Evolutionary conservation across 2,113 vertebrate genomes (phyloP).

Genomic region (Entelurus aequoreus): DNA sequence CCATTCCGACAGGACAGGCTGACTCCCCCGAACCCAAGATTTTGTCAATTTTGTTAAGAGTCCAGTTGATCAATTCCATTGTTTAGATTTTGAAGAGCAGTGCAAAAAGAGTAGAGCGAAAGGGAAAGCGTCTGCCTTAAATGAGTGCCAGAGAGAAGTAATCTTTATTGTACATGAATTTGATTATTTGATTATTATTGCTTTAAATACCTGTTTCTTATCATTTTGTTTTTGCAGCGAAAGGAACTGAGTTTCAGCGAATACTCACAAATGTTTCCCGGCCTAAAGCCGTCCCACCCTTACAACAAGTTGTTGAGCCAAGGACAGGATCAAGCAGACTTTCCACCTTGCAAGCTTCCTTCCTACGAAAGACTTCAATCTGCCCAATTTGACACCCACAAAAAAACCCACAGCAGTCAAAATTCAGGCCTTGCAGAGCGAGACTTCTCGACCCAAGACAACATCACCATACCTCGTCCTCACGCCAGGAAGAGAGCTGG

Average conservation of each 20-base stretch:
- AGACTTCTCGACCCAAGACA: slow-evolving; percentile 50
- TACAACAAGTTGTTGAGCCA: slow-evolving; percentile 85
- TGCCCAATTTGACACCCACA: slow-evolving; percentile 47
- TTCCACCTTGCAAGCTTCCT: slow-evolving; percentile 65
- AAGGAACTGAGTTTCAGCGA: slow-evolving; percentile 77
- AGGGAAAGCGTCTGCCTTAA: too few species aligned
- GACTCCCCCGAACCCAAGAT: too few species aligned
- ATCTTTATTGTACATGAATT: too few species aligned
- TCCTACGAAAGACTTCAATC: slow-evolving; percentile 62
- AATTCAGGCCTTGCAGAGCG: slow-evolving; percentile 15
- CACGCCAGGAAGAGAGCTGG: slow-evolving; percentile 90
- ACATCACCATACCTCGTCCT: slow-evolving; percentile 89
- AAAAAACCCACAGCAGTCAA: slow-evolving; percentile 56
- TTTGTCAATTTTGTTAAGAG: too few species aligned
- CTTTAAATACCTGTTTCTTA: too few species aligned
- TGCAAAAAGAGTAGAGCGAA: too few species aligned
- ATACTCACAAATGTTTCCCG: slow-evolving; percentile 73
- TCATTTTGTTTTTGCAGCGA: slow-evolving; percentile 69
- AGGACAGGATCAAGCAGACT: slow-evolving; percentile 73
- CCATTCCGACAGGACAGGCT: too few species aligned
- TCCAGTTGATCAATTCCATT: too few species aligned
- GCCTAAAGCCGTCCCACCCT: slow-evolving; percentile 77
- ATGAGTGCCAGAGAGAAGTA: too few species aligned
- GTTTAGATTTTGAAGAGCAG: too few species aligned
- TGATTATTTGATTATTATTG: too few species aligned